Percentiles rank a stretch among this genome's conserved stretches.
Conservation (phyloP, 2,888 invertebrate genomes). For the Drosophila flavopinicola region DNA sequence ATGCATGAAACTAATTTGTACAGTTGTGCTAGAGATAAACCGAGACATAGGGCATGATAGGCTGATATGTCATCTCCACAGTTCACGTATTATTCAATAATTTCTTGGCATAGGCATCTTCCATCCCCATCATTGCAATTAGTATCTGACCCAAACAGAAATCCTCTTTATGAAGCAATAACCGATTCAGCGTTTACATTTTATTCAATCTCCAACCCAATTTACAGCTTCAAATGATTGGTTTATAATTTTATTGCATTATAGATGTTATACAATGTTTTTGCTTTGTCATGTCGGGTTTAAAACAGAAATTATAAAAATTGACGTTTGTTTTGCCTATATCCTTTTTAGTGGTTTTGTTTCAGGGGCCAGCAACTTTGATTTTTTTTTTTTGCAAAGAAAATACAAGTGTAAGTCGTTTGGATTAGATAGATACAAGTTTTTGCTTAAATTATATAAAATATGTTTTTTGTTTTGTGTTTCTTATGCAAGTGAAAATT, state of each 20-base stretch:
- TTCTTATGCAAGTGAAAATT: slow-evolving; percentile 27
- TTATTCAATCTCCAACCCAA: not conserved
- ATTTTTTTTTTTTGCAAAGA: slow-evolving; percentile 13
- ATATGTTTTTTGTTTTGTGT: slow-evolving; percentile 18
- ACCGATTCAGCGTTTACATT: not conserved
- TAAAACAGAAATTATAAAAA: slow-evolving; percentile 23
- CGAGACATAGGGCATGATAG: not conserved
- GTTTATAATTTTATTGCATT: slow-evolving; percentile 36
- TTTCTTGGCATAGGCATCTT: too few relatives aligned
- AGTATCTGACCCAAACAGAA: too few relatives aligned
- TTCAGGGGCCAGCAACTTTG: slow-evolving; percentile 3
- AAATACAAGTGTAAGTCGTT: slow-evolving; percentile 30
- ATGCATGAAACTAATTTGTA: slow-evolving; percentile 12
- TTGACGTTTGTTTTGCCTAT: slow-evolving; percentile 9
- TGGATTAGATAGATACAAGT: slow-evolving; percentile 23
- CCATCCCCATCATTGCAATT: too few relatives aligned
- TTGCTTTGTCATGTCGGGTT: slow-evolving; percentile 31
- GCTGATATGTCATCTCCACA: too few relatives aligned
- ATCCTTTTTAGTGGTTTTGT: not conserved
- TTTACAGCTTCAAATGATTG: not conserved
- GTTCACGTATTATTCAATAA: too few relatives aligned
- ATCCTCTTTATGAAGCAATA: too few relatives aligned
- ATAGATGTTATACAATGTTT: slow-evolving; percentile 34
- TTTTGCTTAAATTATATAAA: slow-evolving; percentile 40
- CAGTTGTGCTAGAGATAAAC: not conserved